Percentiles rank a stretch among this genome's conserved stretches.
phyloP scores from a whole-genome alignment of 2,113 vertebrate species.

The Echinops telfairi region DNA sequence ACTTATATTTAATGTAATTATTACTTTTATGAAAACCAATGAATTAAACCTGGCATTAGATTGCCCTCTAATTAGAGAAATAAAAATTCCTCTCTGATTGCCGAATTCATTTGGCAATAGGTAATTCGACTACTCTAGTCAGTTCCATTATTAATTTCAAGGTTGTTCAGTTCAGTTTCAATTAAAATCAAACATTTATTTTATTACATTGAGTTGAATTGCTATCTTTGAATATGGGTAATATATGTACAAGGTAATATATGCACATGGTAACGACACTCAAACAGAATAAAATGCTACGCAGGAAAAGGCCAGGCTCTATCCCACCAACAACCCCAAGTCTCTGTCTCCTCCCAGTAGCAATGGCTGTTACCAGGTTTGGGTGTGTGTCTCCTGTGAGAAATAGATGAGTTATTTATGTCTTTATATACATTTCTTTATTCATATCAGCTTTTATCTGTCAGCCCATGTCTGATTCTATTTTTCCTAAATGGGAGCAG shows the following conservation, averaged over 20 bases:
- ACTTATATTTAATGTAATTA: conserved; percentile 50
- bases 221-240: conserved; percentile 68
- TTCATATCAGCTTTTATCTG: background rate
- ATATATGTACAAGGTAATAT: conserved; percentile 54
- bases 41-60: conserved; percentile 76
- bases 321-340: background rate
- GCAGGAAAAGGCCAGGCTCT: conserved; percentile 21
- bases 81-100: conserved; percentile 70
- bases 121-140: conserved; percentile 66
- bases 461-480: conserved; percentile 32
- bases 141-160: conserved; percentile 79
- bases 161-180: conserved; percentile 75
- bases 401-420: background rate
- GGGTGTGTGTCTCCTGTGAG: background rate
- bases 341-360: background rate
- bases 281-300: conserved; percentile 36
- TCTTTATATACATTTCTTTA: background rate
- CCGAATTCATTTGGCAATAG: conserved; percentile 57
- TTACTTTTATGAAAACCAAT: conserved; percentile 73
- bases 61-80: conserved; percentile 76
- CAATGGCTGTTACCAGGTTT: background rate
- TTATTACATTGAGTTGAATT: conserved; percentile 78
- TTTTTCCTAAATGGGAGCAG: conserved; percentile 36
- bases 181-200: conserved; percentile 82
- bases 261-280: conserved; percentile 62